Conservation (phyloP, 37 sponge, comb jelly and placozoan species). For the Aphrocallistes beatrix region DNA sequence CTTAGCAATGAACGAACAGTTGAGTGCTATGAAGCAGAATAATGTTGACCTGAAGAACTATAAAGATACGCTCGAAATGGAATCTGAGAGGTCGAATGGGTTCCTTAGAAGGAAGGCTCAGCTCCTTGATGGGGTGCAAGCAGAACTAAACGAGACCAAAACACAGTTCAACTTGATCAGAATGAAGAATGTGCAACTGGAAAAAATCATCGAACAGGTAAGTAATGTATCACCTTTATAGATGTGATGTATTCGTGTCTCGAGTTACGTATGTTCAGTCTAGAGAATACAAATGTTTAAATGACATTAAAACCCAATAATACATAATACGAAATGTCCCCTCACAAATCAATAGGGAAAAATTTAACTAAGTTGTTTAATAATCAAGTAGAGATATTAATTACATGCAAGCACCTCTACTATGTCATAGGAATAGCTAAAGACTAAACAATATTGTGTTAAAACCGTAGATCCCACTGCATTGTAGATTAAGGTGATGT, state of each 20-base stretch:
- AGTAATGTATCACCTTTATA: not conserved
- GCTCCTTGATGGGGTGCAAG: not conserved
- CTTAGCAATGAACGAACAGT: not conserved
- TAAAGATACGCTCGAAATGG: not conserved
- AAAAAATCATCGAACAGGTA: slow-evolving; percentile 6
- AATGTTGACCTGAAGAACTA: not conserved
- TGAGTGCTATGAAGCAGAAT: not conserved
- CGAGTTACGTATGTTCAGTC: too few relatives aligned
- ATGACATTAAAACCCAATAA: too few relatives aligned
- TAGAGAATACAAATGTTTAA: too few relatives aligned
- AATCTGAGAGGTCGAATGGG: not conserved
- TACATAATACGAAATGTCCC: too few relatives aligned
- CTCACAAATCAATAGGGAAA: not conserved
- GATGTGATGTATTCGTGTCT: too few relatives aligned
- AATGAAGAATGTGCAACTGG: not conserved
- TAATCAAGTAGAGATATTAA: too few relatives aligned
- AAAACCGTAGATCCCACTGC: too few relatives aligned
- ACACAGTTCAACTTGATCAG: not conserved
- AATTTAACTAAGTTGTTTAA: not conserved
- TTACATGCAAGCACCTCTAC: too few relatives aligned
- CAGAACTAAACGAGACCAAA: not conserved
- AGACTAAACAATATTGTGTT: too few relatives aligned
- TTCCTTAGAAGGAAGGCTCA: not conserved
- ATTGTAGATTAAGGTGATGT: too few relatives aligned
- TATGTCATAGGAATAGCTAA: too few relatives aligned